These are phyloP conservation scores for Diachrysia chrysitis DNA, from an alignment of 2,888 invertebrate genomes.

Conservation along the genomic window DNA sequence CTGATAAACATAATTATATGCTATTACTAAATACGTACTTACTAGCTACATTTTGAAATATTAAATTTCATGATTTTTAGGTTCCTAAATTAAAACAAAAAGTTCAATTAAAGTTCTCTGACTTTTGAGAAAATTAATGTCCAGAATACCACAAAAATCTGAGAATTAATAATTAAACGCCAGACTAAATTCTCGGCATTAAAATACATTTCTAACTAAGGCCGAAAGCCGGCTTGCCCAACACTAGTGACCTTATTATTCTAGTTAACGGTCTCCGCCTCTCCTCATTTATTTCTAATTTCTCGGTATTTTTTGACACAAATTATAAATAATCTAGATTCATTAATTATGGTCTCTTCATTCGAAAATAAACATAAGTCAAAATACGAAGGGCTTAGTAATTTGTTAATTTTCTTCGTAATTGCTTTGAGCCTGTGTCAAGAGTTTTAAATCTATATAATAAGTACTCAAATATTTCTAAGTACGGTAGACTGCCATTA, in stretches of 20 bases:
- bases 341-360: conserved; percentile 50
- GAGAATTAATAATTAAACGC: not conserved
- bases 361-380: not conserved
- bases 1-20: too few species aligned
- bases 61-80: too few species aligned
- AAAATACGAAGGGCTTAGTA: not conserved
- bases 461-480: too few species aligned
- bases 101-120: too few species aligned
- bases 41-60: too few species aligned
- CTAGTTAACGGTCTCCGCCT: conserved; percentile 50
- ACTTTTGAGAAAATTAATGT: too few species aligned
- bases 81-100: too few species aligned
- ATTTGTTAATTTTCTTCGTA: not conserved
- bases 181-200: not conserved
- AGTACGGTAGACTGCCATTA: too few species aligned
- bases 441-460: too few species aligned
- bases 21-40: too few species aligned
- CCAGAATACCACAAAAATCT: too few species aligned
- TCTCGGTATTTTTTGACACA: conserved; percentile 59
- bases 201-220: conserved; percentile 4
- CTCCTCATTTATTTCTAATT: conserved; percentile 60
- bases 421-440: not conserved
- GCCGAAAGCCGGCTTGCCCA: conserved; percentile 38
- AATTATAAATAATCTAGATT: conserved; percentile 66
- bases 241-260: conserved; percentile 62